phyloP scores from a whole-genome alignment of 2,113 vertebrate species.

The Monopterus albus region DNA sequence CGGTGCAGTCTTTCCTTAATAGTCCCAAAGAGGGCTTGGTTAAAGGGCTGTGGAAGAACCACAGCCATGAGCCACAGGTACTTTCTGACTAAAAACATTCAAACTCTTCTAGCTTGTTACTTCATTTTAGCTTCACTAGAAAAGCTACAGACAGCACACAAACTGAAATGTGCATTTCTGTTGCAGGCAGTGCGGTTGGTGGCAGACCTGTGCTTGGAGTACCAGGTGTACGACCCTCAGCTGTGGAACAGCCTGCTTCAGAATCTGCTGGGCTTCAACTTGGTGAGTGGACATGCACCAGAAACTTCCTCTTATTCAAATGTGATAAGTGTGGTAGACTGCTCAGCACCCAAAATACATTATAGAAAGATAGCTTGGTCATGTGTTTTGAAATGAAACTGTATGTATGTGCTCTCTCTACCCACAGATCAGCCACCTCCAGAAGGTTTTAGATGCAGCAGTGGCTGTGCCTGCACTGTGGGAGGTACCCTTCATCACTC shows the following conservation, averaged over 20 bases:
- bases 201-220: conserved; percentile 92
- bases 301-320: background rate
- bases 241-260: conserved; percentile 94
- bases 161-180: background rate
- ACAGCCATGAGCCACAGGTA: conserved; percentile 93
- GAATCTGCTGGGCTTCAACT: conserved; percentile 90
- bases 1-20: conserved; percentile 89
- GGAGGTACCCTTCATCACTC: conserved; percentile 82
- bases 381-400: background rate
- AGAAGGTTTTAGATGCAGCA: conserved; percentile 86
- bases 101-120: background rate
- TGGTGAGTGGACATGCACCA: conserved; percentile 81
- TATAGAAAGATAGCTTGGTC: background rate
- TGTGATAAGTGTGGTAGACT: too few species aligned
- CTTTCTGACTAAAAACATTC: background rate
- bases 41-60: conserved; percentile 98
- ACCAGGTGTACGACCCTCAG: conserved; percentile 88
- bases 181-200: conserved; percentile 90
- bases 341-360: too few species aligned
- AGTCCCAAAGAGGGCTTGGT: conserved; percentile 96
- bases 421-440: conserved; percentile 87
- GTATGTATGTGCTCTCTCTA: background rate
- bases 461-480: conserved; percentile 88
- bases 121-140: background rate
- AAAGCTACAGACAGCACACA: background rate